Evolutionary conservation across 2,113 vertebrate genomes (phyloP).

Genomic region (Phocoena phocoena): DNA sequence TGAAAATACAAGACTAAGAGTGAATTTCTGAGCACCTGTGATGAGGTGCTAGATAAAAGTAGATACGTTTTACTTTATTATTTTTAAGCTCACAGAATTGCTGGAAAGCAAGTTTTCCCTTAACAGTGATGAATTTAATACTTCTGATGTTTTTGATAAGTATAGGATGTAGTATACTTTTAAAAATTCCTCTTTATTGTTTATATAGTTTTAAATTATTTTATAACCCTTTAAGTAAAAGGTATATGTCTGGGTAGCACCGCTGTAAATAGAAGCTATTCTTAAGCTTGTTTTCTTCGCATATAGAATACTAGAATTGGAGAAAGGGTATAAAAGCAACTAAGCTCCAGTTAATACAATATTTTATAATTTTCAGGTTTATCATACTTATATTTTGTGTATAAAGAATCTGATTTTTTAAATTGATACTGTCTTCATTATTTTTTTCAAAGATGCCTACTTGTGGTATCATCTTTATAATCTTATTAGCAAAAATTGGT

Average conservation of each 20-base stretch:
- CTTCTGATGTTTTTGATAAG: neutral
- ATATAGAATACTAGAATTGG: neutral
- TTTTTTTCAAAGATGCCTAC: neutral
- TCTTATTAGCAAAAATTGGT: neutral
- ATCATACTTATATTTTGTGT: neutral
- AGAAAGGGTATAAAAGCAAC: constrained; percentile 4
- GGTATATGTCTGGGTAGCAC: neutral
- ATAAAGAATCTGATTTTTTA: neutral
- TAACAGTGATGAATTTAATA: neutral
- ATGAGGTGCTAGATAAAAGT: neutral
- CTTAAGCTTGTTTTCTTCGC: constrained; percentile 23
- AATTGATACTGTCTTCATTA: neutral
- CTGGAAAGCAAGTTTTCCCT: neutral
- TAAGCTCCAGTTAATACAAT: neutral
- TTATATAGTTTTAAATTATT: neutral
- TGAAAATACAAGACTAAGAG: neutral
- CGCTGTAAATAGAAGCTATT: neutral
- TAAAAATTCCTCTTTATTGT: neutral
- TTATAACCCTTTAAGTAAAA: constrained; percentile 7
- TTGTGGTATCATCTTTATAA: neutral
- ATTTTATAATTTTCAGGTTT: constrained; percentile 3
- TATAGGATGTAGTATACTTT: neutral
- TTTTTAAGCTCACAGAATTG: constrained; percentile 40
- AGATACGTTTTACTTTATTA: constrained; percentile 4
- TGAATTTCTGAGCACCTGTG: constrained; percentile 20